phyloP scores from a whole-genome alignment of 2,113 vertebrate species.

The Atherinomorus stipes region DNA sequence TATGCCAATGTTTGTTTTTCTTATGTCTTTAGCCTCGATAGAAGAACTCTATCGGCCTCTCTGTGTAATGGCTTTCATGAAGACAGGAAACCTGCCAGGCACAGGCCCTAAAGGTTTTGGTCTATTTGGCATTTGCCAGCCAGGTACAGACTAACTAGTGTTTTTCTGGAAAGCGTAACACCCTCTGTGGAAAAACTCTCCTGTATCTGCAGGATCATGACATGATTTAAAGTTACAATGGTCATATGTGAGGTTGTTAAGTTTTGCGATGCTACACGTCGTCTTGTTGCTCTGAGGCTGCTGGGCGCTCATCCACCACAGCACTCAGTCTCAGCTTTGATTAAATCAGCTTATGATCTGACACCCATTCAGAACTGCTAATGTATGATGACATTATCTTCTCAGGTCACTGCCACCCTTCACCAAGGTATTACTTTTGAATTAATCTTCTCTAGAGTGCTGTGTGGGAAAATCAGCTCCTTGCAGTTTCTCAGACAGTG shows the following conservation, averaged over 20 bases:
- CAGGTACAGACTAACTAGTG: no score
- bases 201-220: no score
- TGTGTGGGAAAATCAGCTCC: conserved; percentile 9
- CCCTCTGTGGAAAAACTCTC: no score
- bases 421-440: conserved; percentile 36
- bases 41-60: no score
- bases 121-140: no score
- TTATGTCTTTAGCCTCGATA: no score
- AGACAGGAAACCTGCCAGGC: no score
- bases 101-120: no score
- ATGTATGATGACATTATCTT: conserved; percentile 61
- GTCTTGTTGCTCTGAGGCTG: conserved; percentile 6
- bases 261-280: background rate
- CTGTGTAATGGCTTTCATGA: no score
- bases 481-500: background rate
- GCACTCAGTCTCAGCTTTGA: conserved; percentile 50
- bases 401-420: conserved; percentile 54
- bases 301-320: conserved; percentile 22
- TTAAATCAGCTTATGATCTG: conserved; percentile 60
- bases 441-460: conserved; percentile 35
- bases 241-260: conserved; percentile 1
- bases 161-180: no score
- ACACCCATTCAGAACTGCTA: conserved; percentile 45
- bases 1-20: no score
- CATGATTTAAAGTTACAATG: no score